Base-by-base conservation (phyloP, 2,797 vertebrate species). In the Periophthalmus magnuspinnatus region DNA sequence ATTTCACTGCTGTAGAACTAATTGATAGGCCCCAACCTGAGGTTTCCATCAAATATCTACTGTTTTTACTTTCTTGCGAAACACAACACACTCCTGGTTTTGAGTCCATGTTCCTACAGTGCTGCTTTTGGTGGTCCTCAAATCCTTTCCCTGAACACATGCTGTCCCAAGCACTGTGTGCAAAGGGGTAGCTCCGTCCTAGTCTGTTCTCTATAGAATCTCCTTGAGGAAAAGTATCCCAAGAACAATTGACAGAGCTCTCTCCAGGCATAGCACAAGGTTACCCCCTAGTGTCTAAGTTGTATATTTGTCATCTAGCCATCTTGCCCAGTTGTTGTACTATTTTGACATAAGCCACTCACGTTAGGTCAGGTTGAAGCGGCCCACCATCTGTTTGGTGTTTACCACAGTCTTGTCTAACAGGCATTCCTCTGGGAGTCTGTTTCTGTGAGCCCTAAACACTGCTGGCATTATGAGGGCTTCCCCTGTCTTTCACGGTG, bases 31-130 rank as follows among this genome's bases (percentile, higher is more conserved):
- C 0, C 50, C 32, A 75, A 78, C 69, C 63, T 76, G 77, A 82
- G 1, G 24, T 76, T 61, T 71, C 78, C 87, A 90, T 93, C 86
- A 70, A 83, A 91, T 28, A 74, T 87, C 92, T 91, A 85, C 82
- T 90, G 87, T 90, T 91, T 90, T 85, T 84, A 86, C 86, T 88
- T 76, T 88, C 82, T 83, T 72, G 77, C 72, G 68, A 56, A 73
- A 68, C 81, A 77, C 81, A 79, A 69, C 67, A 32, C 13, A 75
- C 86, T 88, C 81, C 90, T 90, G 88, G 74, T 89, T 90, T 88
- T 61, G 55, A 80, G 65, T 67, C 62, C 3, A 28, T 1, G 14
- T 61, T 74, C 70, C 69, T 74, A 68, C 73, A 76, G 78, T 83
- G 76, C 77, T 55, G 8, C 67, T 71, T 70, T 85, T 87, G 78